phyloP scores from a whole-genome alignment of 2,797 vertebrate species.

The Mormyrus proboscirostris region DNA sequence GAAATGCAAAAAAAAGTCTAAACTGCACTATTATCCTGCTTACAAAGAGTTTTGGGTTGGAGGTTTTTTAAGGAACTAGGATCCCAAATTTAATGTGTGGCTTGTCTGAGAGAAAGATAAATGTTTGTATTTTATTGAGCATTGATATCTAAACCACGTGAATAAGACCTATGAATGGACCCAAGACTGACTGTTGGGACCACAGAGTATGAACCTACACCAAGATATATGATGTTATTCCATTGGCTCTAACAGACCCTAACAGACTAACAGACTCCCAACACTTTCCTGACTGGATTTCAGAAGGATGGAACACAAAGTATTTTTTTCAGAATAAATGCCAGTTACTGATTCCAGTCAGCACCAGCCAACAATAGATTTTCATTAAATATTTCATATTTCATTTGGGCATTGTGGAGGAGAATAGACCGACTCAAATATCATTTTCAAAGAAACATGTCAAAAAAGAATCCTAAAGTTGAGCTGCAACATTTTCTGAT shows the following conservation, averaged over 20 bases:
- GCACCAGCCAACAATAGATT: background rate
- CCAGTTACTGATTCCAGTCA: background rate
- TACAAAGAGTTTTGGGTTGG: background rate
- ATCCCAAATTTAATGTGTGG: background rate
- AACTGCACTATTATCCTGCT: background rate
- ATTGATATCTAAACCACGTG: background rate
- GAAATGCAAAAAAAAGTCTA: background rate
- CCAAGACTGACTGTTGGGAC: background rate
- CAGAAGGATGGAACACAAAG: background rate
- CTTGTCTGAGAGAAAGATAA: background rate
- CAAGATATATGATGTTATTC: background rate
- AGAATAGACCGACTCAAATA: background rate
- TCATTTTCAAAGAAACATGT: background rate
- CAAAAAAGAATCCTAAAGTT: background rate
- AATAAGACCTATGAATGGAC: background rate
- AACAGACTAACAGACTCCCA: background rate
- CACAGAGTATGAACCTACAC: background rate
- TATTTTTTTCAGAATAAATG: background rate
- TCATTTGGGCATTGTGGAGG: background rate
- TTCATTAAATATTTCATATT: background rate
- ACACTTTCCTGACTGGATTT: background rate
- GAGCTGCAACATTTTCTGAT: background rate
- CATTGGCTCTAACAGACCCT: background rate
- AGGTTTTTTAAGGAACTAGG: background rate
- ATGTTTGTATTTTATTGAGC: background rate